phyloP scores from a whole-genome alignment of 2,113 vertebrate species.

The Pyrgilauda ruficollis region DNA sequence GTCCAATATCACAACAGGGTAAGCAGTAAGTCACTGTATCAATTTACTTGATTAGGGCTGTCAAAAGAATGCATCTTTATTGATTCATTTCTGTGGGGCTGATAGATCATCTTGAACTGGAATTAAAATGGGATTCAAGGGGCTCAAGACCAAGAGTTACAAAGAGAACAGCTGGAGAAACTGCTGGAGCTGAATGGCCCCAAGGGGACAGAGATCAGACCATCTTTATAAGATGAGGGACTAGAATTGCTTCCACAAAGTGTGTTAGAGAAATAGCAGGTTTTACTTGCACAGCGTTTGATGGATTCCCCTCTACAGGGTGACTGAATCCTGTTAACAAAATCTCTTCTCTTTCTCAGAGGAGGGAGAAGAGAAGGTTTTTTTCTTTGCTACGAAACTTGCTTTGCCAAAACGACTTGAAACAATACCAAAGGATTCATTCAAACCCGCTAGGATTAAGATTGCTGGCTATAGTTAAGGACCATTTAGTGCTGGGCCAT shows the following conservation, averaged over 20 bases:
- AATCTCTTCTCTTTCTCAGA: neutral
- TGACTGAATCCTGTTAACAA: neutral
- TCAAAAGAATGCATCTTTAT: neutral
- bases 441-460: neutral
- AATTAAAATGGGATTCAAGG: neutral
- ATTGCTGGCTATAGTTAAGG: neutral
- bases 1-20: neutral
- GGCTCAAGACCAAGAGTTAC: neutral
- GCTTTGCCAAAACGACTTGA: neutral
- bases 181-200: neutral
- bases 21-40: neutral
- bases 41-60: neutral
- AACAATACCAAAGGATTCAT: neutral
- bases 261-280: fast-evolving
- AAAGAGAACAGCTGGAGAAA: neutral
- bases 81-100: neutral
- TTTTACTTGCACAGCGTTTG: neutral
- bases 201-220: neutral
- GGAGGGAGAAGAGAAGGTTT: neutral
- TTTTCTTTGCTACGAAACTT: neutral
- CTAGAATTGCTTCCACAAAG: neutral
- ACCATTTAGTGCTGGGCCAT: neutral
- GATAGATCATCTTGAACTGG: neutral
- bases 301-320: neutral
- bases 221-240: neutral